Evolutionary conservation across 2,113 vertebrate genomes (phyloP), one percentile per base, ranked within the genome.

Genomic region (Cebidichthys violaceus): DNA sequence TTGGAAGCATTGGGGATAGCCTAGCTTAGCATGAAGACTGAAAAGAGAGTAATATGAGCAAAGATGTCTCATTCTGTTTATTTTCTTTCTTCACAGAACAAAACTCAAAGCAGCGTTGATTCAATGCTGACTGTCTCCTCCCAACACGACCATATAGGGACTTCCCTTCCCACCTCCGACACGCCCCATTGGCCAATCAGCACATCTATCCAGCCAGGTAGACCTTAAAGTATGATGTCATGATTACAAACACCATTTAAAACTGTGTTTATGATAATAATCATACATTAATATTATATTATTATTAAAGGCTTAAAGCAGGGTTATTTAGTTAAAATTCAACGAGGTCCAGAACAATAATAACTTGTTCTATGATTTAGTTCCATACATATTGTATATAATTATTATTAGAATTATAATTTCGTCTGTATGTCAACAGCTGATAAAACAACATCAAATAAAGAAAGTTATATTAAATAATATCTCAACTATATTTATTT

Each of bases 201-300:
- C 65, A 22, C 69, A 50, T 70, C 91, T 43, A 35, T 69, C 71
- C 59, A 86, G 75, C 80, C 95, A 94, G 95, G 97, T 97, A 95
- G 0, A 37, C 4, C 86, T 62, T 15, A 66, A 2, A 1, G 45
- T 60, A 83, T 20, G 29, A 52, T 8, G 17, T 57, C 33, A 17
- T 13, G 14, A 13, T 35, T 8, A 9, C 3, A n/a, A n/a, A 3
- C n/a, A 6, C 15, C 29, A 10, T 43, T 27, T 5, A 69, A 17
- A 45, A 47, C n/a, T 67, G 31, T 55, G 22, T 57, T 71, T 54
- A 22, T 22, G 18, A 61, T 62, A 9, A 27, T 6, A 59, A 59
- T 57, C 55, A 27, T 27, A 6, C n/a, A 57, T 15, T 29, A 59
- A 17, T 29, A 57, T 27, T 33, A 33, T 33, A 4, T 33, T 33